Conservation (phyloP, 2,888 invertebrate species). For the Cheilosia vernalis region DNA sequence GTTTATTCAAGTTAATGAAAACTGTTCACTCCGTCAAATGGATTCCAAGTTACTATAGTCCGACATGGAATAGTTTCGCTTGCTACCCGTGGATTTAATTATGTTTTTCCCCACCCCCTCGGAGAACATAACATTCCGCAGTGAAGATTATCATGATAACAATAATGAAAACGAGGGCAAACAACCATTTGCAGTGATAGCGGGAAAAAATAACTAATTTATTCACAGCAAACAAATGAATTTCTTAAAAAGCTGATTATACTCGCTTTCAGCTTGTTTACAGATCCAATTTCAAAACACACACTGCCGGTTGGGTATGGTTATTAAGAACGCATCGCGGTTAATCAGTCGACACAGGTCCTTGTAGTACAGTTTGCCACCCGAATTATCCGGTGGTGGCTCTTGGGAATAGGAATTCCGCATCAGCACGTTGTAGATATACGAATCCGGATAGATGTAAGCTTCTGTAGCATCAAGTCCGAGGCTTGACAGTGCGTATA, state of each 20-base stretch:
- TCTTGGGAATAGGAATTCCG: constrained; percentile 8
- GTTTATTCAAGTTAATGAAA: constrained; percentile 56
- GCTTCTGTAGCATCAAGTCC: neutral
- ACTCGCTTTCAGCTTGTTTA: neutral
- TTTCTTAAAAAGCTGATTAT: constrained; percentile 7
- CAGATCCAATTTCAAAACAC: neutral
- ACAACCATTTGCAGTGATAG: constrained; percentile 7
- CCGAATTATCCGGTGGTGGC: constrained; percentile 20
- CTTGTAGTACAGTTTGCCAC: constrained; percentile 28
- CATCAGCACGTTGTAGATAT: neutral
- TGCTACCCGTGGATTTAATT: constrained; percentile 19
- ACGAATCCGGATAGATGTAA: neutral
- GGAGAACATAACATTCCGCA: neutral
- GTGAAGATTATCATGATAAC: neutral
- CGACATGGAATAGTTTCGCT: constrained; percentile 12
- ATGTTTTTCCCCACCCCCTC: neutral
- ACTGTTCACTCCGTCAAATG: constrained; percentile 46
- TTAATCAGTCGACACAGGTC: constrained; percentile 16
- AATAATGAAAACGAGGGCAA: constrained; percentile 14
- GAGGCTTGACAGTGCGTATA: constrained; percentile 2
- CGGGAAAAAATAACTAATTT: neutral
- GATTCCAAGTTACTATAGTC: constrained; percentile 33
- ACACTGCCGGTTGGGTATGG: constrained; percentile 16
- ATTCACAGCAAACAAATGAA: constrained; percentile 15
- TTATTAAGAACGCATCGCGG: constrained; percentile 10